phyloP scores from a whole-genome alignment of 2,888 invertebrate species.

The Dyspetes luteomarginatus region DNA sequence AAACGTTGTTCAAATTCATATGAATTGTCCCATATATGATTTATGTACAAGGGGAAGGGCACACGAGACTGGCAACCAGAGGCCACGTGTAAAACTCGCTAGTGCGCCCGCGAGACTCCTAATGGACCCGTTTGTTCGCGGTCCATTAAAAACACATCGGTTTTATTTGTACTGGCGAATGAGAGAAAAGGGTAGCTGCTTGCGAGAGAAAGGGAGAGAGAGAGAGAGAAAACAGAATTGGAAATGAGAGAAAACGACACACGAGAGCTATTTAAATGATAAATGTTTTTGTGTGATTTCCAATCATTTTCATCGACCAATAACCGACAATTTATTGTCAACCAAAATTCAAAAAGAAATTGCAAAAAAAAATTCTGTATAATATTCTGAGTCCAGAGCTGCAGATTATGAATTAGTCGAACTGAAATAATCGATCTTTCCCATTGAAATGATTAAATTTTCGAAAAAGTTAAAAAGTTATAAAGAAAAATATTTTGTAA shows the following conservation, averaged over 20 bases:
- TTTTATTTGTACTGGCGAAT: constrained; percentile 72
- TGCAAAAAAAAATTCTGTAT: too few relatives aligned
- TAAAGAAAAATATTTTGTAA: constrained; percentile 13
- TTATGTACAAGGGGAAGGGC: constrained; percentile 10
- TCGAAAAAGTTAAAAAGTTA: too few relatives aligned
- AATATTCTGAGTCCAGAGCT: too few relatives aligned
- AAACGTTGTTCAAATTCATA: not conserved
- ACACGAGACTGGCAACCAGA: constrained; percentile 25
- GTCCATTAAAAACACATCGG: constrained; percentile 77
- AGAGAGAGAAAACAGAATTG: constrained; percentile 12
- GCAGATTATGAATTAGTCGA: too few relatives aligned
- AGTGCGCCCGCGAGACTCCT: constrained; percentile 64
- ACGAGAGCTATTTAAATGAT: too few relatives aligned
- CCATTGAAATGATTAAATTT: not conserved
- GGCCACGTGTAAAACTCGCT: constrained; percentile 58
- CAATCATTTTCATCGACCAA: too few relatives aligned
- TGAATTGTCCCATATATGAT: not conserved
- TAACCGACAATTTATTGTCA: too few relatives aligned
- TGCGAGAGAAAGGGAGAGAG: constrained; percentile 36
- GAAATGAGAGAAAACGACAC: constrained; percentile 9
- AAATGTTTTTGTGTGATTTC: too few relatives aligned
- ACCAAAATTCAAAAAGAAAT: too few relatives aligned
- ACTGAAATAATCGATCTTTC: too few relatives aligned
- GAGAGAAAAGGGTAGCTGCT: constrained; percentile 31
- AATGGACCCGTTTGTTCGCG: constrained; percentile 74